A percentile compares a stretch with the other conserved stretches of the same genome.
Conservation (phyloP, 92 coral and sea anemone genomes). For the Zoanthus sociatus region DNA sequence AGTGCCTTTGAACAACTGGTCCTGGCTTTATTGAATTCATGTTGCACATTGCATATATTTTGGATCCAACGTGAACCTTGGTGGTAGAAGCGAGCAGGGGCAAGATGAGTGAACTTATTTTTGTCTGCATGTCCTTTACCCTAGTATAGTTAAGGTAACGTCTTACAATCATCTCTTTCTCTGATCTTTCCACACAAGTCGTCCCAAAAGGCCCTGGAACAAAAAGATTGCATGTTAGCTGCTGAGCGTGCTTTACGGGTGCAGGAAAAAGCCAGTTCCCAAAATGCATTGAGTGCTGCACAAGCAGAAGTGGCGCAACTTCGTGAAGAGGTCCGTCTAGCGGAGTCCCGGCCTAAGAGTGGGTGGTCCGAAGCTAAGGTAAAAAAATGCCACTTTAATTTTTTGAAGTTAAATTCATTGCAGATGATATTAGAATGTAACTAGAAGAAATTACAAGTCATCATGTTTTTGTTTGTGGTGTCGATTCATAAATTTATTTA, state of each 20-base stretch:
- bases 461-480: background rate
- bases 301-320: constrained; percentile 76
- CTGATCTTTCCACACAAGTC: constrained; percentile 51
- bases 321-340: constrained; percentile 66
- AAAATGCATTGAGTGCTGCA: constrained; percentile 76
- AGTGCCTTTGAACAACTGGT: too few species aligned
- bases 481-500: too few species aligned
- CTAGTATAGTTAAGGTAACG: background rate
- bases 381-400: background rate
- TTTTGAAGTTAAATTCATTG: background rate
- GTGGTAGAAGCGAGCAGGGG: too few species aligned
- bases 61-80: too few species aligned
- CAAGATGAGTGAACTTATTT: too few species aligned
- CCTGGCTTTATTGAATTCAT: too few species aligned
- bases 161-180: background rate
- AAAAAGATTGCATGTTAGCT: constrained; percentile 73
- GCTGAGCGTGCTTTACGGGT: constrained; percentile 88
- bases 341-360: constrained; percentile 52
- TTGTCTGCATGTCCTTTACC: background rate
- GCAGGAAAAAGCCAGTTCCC: constrained; percentile 80
- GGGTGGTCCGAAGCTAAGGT: constrained; percentile 92
- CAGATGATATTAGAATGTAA: background rate
- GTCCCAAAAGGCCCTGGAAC: constrained; percentile 79
- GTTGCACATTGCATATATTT: too few species aligned
- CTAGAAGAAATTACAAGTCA: background rate